Evolutionary conservation across 1,140 invertebrate species (phyloP).

Genomic region (Caerostris darwini): DNA sequence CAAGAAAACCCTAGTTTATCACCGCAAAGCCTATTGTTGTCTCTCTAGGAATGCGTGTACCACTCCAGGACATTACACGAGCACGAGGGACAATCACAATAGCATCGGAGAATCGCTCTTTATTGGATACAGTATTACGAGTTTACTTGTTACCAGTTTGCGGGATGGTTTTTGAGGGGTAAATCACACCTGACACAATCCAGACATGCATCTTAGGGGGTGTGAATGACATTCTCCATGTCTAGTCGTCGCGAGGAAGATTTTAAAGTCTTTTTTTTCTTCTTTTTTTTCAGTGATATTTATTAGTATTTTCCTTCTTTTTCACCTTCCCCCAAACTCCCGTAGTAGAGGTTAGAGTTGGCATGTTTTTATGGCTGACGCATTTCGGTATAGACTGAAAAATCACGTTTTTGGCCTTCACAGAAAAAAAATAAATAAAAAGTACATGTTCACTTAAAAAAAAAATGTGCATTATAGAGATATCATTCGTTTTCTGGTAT

Average conservation of each 20-base stretch:
- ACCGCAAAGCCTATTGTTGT: neutral
- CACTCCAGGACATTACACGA: neutral
- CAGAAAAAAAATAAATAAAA: neutral
- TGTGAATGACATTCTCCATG: neutral
- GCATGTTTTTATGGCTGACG: neutral
- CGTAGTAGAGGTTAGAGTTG: neutral
- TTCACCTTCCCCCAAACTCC: neutral
- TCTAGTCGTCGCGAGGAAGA: conserved; percentile 19
- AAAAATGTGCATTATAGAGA: neutral
- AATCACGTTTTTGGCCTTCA: neutral
- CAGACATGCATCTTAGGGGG: conserved; percentile 47
- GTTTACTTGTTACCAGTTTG: conserved; percentile 39
- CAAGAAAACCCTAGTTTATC: conserved; percentile 39
- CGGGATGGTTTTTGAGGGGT: neutral
- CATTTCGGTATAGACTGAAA: neutral
- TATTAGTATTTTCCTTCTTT: neutral
- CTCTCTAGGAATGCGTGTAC: neutral
- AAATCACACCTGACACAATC: conserved; percentile 62
- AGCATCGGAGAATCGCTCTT: conserved; percentile 15
- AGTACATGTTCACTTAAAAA: neutral
- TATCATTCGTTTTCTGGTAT: neutral
- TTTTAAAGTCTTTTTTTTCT: neutral
- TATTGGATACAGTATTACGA: neutral
- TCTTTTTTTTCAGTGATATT: neutral
- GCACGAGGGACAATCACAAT: neutral